These are phyloP conservation scores for zebrafish (Danio rerio) DNA, from an alignment of 2,113 vertebrate genomes.

Conservation along the genomic window GRCz12tu NC_133187.1:23049001-23049500, in stretches of 20 bases:
- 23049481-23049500: background rate
- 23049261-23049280: conserved; percentile 85
- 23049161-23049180: conserved; percentile 19
- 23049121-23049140: conserved; percentile 65
- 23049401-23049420: conserved; percentile 95
- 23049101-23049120: conserved; percentile 52
- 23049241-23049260: conserved; percentile 86
- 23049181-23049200: conserved; percentile 44
- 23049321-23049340: conserved; percentile 81
- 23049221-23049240: conserved; percentile 56
- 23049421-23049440: conserved; percentile 94
- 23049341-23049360: conserved; percentile 94
- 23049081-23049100: conserved; percentile 56
- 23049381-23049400: conserved; percentile 97
- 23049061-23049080: conserved; percentile 49
- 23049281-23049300: conserved; percentile 84
- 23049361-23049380: conserved; percentile 97
- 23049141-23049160: conserved; percentile 61
- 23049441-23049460: background rate
- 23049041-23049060: conserved; percentile 58
- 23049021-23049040: conserved; percentile 49
- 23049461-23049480: background rate
- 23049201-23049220: conserved; percentile 64
- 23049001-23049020: conserved; percentile 13
- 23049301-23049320: conserved; percentile 81